These are phyloP conservation scores for Poicephalus gulielmi DNA, from an alignment of 2,113 vertebrate genomes.

Conservation along the genomic window DNA sequence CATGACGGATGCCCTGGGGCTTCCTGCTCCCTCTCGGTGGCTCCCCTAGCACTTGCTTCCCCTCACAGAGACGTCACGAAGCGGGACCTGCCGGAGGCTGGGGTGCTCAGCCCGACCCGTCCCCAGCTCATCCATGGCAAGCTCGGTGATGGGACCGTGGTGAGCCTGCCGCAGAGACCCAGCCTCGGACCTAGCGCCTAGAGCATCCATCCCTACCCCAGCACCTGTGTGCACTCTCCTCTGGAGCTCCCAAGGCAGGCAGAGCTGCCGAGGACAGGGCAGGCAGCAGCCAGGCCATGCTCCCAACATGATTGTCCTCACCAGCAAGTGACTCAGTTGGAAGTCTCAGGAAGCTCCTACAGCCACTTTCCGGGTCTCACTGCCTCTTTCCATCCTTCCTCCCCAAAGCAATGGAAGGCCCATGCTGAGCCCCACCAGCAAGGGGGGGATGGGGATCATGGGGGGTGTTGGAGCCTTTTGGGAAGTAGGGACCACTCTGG, in stretches of 20 bases:
- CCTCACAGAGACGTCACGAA: background rate
- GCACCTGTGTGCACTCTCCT: background rate
- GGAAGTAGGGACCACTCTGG: background rate
- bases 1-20: accelerated
- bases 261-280: background rate
- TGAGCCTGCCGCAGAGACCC: background rate
- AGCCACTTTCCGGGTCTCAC: accelerated
- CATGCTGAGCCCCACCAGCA: background rate
- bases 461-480: background rate
- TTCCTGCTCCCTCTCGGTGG: background rate
- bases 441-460: background rate
- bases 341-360: background rate
- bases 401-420: background rate
- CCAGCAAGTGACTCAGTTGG: background rate
- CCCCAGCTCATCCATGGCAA: conserved; percentile 68
- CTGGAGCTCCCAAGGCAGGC: background rate
- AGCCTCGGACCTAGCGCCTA: background rate
- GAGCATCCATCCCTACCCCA: background rate
- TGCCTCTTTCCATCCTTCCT: background rate
- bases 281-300: background rate
- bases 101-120: conserved; percentile 68
- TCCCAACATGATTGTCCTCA: background rate
- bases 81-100: conserved; percentile 59
- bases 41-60: background rate
- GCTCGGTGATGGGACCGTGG: background rate